Percentiles rank a stretch among this genome's conserved stretches.
Conservation (phyloP, 2,888 invertebrate species). For the Fragum fragum region DNA sequence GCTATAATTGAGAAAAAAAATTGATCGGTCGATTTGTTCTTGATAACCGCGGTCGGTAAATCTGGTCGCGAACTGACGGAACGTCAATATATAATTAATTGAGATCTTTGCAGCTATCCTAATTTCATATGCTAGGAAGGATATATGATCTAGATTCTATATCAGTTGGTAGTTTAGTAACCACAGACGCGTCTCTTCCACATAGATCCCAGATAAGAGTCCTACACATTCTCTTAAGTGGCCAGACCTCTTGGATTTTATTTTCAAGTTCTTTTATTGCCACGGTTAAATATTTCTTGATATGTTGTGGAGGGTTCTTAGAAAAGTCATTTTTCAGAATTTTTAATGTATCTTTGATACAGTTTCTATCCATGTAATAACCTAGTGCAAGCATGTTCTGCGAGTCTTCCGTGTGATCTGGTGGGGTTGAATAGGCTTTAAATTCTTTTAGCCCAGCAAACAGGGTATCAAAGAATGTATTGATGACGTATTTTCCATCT, state of each 20-base stretch:
- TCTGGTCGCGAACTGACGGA: too few relatives aligned
- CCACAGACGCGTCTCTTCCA: slow-evolving; percentile 64
- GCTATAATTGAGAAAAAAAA: too few relatives aligned
- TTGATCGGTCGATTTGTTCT: too few relatives aligned
- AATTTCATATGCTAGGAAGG: slow-evolving; percentile 63
- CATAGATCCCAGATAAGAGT: slow-evolving; percentile 69
- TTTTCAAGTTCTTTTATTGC: slow-evolving; percentile 56
- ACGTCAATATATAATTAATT: too few relatives aligned
- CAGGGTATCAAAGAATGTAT: slow-evolving; percentile 70
- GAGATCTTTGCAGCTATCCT: too few relatives aligned
- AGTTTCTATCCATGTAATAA: slow-evolving; percentile 63
- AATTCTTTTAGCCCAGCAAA: slow-evolving; percentile 60
- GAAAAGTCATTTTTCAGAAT: slow-evolving; percentile 63
- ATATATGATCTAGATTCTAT: slow-evolving; percentile 73
- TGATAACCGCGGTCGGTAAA: too few relatives aligned
- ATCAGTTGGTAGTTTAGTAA: slow-evolving; percentile 67
- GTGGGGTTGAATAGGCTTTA: slow-evolving; percentile 49
- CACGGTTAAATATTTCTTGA: slow-evolving; percentile 64
- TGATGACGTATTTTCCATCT: slow-evolving; percentile 71
- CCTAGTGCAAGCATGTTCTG: slow-evolving; percentile 65
- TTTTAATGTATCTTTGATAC: slow-evolving; percentile 60
- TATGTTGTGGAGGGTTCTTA: slow-evolving; percentile 56
- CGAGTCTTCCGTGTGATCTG: slow-evolving; percentile 64
- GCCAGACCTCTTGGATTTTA: slow-evolving; percentile 58
- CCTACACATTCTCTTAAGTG: slow-evolving; percentile 67